Base-by-base conservation (phyloP, 1,140 invertebrate genomes). In the Drosophila pseudoobscura region DNA sequence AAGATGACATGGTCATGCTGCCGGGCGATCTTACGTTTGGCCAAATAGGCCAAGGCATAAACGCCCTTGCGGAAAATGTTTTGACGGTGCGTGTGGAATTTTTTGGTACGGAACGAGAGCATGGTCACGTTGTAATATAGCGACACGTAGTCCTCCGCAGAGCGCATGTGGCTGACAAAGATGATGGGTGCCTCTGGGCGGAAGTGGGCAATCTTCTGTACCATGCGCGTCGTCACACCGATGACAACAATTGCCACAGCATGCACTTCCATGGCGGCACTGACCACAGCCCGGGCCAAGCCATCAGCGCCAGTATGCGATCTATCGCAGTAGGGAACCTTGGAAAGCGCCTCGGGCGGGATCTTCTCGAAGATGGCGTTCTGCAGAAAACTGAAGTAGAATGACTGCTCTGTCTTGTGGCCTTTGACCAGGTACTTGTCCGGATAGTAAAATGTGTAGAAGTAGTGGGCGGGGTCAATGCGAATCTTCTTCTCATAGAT, bases 181-280 rank as follows among this genome's bases (percentile, higher is more conserved):
- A 91, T 17, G 13, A 91, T 88, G 6, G 79, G 70, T 1, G 64
- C 59, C 8, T 55, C 63, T 0, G 90, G 88, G 5, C 90, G 68
- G 49, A 80, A 91, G 49, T 91, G 90, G 1, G 90, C 53, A 0
- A 91, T 54, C 60, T 91, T 90, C 29, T 88, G 78, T 2, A 87
- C 88, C 84, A 91, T 90, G 2, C 85, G 73, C 0, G 85, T 76
- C 7, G 85, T 82, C 6, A 77, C 51, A 3, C 84, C 76, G 6
- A 77, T 78, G 1, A 91, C 76, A 1, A 91, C 41, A 20, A 91
- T 90, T 11, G 82, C 65, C 2, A 57, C 70, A 3, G 82, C 90
- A 0, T 80, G 22, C 5, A 74, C 47, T 46, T 91, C 88, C 22
- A 83, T n/a, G 26, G 90, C 79, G 9, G 90, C 85, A 4, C 57